These are phyloP conservation scores for Calosoma granatense DNA, from an alignment of 1,140 invertebrate species.

Conservation along the genomic window DNA sequence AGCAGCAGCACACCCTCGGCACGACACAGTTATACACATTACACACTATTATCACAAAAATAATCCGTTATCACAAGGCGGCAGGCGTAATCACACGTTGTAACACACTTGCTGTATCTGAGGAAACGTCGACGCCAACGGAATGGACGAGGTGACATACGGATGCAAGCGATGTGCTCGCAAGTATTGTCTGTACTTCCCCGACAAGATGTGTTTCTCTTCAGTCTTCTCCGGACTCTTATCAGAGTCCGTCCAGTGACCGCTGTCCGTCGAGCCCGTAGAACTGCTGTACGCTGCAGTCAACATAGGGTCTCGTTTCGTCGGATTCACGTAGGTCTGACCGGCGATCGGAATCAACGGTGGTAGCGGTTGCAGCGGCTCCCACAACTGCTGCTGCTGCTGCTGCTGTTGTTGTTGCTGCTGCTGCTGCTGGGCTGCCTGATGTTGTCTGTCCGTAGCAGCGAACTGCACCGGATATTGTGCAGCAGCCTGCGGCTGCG, in stretches of 20 bases:
- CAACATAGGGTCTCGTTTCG: constrained; percentile 13
- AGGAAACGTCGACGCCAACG: constrained; percentile 37
- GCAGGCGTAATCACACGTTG: constrained; percentile 39
- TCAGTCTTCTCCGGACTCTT: constrained; percentile 27
- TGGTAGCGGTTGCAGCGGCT: constrained; percentile 34
- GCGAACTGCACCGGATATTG: constrained; percentile 33
- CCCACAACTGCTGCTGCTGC: constrained; percentile 28
- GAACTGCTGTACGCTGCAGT: neutral
- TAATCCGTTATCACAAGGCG: constrained; percentile 4
- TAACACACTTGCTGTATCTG: constrained; percentile 44
- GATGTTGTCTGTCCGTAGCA: constrained; percentile 19
- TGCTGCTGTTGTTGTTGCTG: constrained; percentile 12
- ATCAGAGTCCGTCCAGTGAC: constrained; percentile 31
- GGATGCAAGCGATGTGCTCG: constrained; percentile 43
- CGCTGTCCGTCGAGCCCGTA: constrained; percentile 20
- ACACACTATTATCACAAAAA: constrained; percentile 35
- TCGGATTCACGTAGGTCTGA: constrained; percentile 6
- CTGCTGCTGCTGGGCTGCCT: constrained; percentile 15
- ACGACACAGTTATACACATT: constrained; percentile 16
- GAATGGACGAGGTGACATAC: constrained; percentile 37
- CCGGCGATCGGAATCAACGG: constrained; percentile 35
- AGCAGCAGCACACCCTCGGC: neutral
- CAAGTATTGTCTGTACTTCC: constrained; percentile 44
- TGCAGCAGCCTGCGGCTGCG: constrained; percentile 31
- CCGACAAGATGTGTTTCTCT: constrained; percentile 38